These are phyloP conservation scores for Calyptommatus sinebrachiatus DNA, from an alignment of 2,113 vertebrate species.

Conservation along the genomic window DNA sequence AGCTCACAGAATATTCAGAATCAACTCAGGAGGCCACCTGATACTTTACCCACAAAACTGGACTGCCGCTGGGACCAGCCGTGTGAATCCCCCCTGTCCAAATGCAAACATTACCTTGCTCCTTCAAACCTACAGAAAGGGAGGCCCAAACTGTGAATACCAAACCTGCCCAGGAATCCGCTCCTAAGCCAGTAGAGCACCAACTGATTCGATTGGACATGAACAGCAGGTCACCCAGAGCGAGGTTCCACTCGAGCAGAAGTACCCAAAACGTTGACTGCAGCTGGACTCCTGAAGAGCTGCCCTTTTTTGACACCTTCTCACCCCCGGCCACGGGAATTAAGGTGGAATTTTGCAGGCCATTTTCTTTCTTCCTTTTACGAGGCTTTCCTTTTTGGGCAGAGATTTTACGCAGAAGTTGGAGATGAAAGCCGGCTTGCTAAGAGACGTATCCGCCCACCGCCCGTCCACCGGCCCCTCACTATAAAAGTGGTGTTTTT, in stretches of 20 bases:
- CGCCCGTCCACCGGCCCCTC: accelerated
- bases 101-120: constrained; percentile 44
- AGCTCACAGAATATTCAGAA: too few species aligned
- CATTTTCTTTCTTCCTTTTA: constrained; percentile 1
- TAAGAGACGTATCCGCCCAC: constrained; percentile 11
- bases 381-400: constrained; percentile 27
- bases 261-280: constrained; percentile 34
- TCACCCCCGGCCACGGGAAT: constrained; percentile 35
- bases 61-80: too few species aligned
- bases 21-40: too few species aligned
- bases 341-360: constrained; percentile 24
- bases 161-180: neutral
- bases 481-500: constrained; percentile 23
- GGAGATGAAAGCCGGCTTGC: constrained; percentile 27
- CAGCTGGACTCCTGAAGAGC: constrained; percentile 23
- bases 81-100: too few species aligned
- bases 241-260: neutral
- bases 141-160: constrained; percentile 40
- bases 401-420: constrained; percentile 10
- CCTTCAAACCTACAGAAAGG: constrained; percentile 24
- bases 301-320: constrained; percentile 44
- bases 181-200: constrained; percentile 32
- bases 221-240: constrained; percentile 24
- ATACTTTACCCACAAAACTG: too few species aligned
- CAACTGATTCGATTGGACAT: constrained; percentile 12